Percentiles rank a stretch among this genome's conserved stretches.
Conservation (phyloP, 2,113 vertebrate species). For the Eudorcas thomsonii region DNA sequence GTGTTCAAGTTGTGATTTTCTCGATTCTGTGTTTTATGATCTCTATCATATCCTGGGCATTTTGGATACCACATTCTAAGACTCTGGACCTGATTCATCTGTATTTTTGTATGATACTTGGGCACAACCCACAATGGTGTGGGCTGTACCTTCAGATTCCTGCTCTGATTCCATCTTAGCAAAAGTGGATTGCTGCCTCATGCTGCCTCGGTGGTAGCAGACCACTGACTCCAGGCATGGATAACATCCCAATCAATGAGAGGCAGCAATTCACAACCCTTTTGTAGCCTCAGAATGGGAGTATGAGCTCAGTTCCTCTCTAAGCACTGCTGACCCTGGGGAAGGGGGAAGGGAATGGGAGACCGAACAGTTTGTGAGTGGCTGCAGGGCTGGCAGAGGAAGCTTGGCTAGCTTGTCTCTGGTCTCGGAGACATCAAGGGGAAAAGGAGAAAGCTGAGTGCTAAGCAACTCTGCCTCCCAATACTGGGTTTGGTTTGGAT, state of each 20-base stretch:
- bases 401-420: too few species aligned
- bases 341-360: background rate
- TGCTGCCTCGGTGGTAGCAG: background rate
- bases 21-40: background rate
- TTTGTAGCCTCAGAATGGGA: background rate
- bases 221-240: background rate
- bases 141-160: background rate
- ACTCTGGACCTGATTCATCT: background rate
- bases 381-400: too few species aligned
- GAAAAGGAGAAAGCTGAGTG: too few species aligned
- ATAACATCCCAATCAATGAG: background rate
- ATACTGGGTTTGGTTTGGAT: too few species aligned
- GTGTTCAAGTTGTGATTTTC: background rate
- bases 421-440: too few species aligned
- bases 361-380: background rate
- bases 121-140: background rate
- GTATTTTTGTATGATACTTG: background rate
- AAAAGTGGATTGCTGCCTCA: background rate
- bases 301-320: background rate
- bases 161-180: background rate
- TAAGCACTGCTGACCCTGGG: background rate
- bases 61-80: background rate
- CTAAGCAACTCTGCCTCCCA: too few species aligned
- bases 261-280: background rate
- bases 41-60: background rate